A percentile compares a stretch with the other conserved stretches of the same genome.
These are phyloP conservation scores for Diphyllodes magnificus DNA, from an alignment of 2,113 vertebrate genomes.

Conservation along the genomic window DNA sequence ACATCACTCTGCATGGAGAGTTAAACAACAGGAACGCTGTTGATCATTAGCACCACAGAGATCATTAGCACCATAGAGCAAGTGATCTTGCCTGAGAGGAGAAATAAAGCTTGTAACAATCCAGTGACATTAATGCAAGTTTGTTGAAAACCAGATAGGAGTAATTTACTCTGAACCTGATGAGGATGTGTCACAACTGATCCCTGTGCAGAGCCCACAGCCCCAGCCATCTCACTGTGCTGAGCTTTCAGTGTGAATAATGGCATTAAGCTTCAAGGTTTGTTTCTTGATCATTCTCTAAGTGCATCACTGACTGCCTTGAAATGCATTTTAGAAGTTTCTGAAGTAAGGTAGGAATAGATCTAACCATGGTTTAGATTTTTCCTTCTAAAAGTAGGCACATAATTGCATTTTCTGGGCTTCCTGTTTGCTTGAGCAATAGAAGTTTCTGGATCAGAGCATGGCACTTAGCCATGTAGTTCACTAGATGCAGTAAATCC, in stretches of 20 bases:
- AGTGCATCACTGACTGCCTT: not conserved
- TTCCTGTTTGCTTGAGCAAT: not conserved
- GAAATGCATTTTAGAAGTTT: not conserved
- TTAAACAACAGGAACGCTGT: not conserved
- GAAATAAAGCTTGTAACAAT: not conserved
- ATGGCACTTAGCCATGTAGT: not conserved
- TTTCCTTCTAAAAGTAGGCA: not conserved
- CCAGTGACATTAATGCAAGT: not conserved
- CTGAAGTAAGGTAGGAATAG: not conserved
- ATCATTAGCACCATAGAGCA: not conserved
- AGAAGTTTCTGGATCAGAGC: not conserved
- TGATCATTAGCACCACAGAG: not conserved
- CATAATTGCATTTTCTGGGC: not conserved
- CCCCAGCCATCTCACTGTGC: accelerated
- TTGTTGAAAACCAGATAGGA: not conserved
- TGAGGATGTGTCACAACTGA: not conserved
- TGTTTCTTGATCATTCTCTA: not conserved
- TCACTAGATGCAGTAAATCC: not conserved
- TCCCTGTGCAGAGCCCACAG: not conserved
- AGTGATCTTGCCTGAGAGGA: not conserved
- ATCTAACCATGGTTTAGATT: not conserved
- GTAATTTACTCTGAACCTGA: not conserved
- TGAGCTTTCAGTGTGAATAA: not conserved
- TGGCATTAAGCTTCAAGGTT: not conserved
- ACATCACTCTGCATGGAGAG: not conserved